These are phyloP conservation scores for Drosophila nr. fundita DNA, from an alignment of 2,888 invertebrate genomes.

Conservation along the genomic window DNA sequence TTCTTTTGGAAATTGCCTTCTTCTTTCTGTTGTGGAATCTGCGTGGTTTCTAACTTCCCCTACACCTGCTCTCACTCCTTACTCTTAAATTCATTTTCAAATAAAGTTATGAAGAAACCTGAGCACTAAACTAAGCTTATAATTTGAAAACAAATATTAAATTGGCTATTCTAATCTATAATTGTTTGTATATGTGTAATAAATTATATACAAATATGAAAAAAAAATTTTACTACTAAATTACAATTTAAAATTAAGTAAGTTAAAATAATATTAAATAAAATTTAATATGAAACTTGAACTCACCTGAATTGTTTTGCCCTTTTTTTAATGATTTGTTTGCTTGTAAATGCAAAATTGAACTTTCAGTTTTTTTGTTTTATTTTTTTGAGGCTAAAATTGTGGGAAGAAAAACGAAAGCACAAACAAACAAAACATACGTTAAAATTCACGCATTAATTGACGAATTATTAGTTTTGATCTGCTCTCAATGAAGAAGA, in stretches of 20 bases:
- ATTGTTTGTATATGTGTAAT: background rate
- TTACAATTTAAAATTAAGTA: background rate
- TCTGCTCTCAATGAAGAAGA: background rate
- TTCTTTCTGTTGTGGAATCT: background rate
- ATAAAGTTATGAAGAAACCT: background rate
- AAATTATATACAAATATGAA: no score
- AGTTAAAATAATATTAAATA: background rate
- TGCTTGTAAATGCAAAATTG: constrained; percentile 20
- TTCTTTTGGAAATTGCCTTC: constrained; percentile 14
- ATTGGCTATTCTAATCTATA: background rate
- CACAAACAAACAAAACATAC: constrained; percentile 22
- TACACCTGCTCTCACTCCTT: background rate
- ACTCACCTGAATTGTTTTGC: constrained; percentile 18
- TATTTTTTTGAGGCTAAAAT: constrained; percentile 20
- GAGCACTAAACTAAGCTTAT: background rate
- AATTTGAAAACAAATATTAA: background rate
- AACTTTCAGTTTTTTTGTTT: constrained; percentile 8
- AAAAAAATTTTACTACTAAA: background rate
- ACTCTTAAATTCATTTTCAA: constrained; percentile 47
- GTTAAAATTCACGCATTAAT: constrained; percentile 18
- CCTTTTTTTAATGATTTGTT: constrained; percentile 2
- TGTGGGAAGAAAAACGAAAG: constrained; percentile 11
- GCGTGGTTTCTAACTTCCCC: constrained; percentile 4
- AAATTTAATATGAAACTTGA: background rate
- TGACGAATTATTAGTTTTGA: background rate